Evolutionary conservation across 2,888 invertebrate genomes (phyloP).

Genomic region (Andrena fulva): DNA sequence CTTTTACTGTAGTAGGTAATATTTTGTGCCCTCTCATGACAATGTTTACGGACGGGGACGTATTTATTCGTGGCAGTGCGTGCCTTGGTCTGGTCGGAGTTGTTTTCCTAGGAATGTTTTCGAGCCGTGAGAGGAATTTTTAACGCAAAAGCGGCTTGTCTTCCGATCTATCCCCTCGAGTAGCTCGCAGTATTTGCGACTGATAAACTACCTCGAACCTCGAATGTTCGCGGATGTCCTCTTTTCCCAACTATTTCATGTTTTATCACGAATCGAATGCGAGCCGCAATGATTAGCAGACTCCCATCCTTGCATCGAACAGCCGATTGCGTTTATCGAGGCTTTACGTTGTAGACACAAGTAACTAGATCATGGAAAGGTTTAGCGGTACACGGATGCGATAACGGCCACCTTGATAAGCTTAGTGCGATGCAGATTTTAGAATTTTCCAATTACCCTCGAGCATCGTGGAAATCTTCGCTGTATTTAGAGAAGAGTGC

Average conservation of each 20-base stretch:
- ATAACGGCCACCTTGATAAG: not conserved
- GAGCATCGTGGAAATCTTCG: no score
- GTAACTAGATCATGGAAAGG: not conserved
- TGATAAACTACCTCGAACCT: no score
- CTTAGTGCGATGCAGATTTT: not conserved
- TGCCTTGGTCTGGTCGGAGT: not conserved
- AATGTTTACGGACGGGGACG: not conserved
- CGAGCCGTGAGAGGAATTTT: not conserved
- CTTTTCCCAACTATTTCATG: not conserved
- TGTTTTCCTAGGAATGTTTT: constrained; percentile 12
- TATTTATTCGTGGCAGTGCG: not conserved
- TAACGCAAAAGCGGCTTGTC: not conserved
- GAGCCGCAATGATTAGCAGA: not conserved
- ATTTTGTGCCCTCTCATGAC: not conserved
- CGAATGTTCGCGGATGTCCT: not conserved
- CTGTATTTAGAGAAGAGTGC: no score
- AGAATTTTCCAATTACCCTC: not conserved
- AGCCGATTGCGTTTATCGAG: not conserved
- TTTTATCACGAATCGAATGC: not conserved
- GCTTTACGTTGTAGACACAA: not conserved
- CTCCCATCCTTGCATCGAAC: not conserved
- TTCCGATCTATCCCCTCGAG: not conserved
- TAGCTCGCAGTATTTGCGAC: no score
- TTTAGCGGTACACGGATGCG: not conserved
- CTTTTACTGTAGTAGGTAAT: not conserved